phyloP scores from a whole-genome alignment of 2,888 invertebrate genomes.

The Creontiades dilutus region DNA sequence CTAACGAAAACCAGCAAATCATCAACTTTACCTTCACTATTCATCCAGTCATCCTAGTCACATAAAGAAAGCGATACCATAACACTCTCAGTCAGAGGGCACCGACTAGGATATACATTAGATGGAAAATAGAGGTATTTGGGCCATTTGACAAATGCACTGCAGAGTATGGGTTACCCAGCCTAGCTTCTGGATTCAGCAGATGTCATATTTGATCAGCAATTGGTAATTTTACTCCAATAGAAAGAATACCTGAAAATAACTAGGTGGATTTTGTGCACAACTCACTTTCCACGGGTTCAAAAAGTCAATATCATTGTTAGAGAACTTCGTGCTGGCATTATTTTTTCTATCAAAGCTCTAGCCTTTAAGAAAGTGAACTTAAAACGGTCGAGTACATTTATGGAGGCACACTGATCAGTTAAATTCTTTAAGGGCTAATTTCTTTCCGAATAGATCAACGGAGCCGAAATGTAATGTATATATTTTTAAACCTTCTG shows the following conservation, averaged over 20 bases:
- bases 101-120: not conserved
- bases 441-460: too few species aligned
- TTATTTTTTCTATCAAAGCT: too few species aligned
- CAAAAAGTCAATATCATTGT: not conserved
- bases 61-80: not conserved
- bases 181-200: not conserved
- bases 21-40: not conserved
- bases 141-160: not conserved
- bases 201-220: not conserved
- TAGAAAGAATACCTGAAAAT: not conserved
- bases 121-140: not conserved
- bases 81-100: not conserved
- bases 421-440: too few species aligned
- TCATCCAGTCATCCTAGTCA: slow-evolving; percentile 8
- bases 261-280: not conserved
- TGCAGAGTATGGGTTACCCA: not conserved
- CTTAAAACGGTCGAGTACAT: too few species aligned
- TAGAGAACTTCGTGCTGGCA: too few species aligned
- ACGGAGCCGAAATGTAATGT: too few species aligned
- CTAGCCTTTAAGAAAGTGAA: too few species aligned
- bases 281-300: not conserved
- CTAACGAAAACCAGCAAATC: not conserved
- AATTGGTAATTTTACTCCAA: not conserved
- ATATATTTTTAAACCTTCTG: too few species aligned
- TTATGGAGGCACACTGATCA: too few species aligned